These are phyloP conservation scores for Ladona fulva DNA, from an alignment of 1,140 invertebrate genomes.

Conservation along the genomic window DNA sequence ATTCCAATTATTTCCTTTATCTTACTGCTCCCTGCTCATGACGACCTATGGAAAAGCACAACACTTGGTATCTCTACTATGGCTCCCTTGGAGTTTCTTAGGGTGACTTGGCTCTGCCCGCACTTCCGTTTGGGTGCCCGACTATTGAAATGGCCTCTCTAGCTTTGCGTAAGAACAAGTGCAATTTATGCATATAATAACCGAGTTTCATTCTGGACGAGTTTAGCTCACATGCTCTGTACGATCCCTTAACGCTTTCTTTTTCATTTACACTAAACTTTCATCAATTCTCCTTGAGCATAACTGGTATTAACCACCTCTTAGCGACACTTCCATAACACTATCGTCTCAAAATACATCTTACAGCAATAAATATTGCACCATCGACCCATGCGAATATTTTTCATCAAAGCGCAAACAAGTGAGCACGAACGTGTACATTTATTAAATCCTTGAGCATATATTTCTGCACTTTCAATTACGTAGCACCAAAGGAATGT, in stretches of 20 bases:
- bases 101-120: neutral
- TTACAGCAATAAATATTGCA: neutral
- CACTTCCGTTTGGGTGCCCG: neutral
- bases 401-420: neutral
- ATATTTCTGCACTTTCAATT: constrained; percentile 7
- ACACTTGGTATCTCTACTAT: neutral
- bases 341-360: neutral
- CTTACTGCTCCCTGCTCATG: neutral
- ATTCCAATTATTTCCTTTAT: neutral
- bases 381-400: neutral
- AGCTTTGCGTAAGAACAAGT: neutral
- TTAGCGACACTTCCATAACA: neutral
- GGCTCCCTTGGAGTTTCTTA: neutral
- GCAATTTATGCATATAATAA: neutral
- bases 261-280: neutral
- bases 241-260: neutral
- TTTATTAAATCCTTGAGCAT: constrained; percentile 2
- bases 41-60: neutral
- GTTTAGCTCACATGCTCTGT: neutral
- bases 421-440: neutral
- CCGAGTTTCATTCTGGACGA: neutral
- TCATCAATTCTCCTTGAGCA: neutral
- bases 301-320: neutral
- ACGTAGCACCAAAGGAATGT: constrained; percentile 8
- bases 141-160: neutral